Base-by-base conservation (phyloP, 2,797 vertebrate species). In the Xyrichtys novacula region DNA sequence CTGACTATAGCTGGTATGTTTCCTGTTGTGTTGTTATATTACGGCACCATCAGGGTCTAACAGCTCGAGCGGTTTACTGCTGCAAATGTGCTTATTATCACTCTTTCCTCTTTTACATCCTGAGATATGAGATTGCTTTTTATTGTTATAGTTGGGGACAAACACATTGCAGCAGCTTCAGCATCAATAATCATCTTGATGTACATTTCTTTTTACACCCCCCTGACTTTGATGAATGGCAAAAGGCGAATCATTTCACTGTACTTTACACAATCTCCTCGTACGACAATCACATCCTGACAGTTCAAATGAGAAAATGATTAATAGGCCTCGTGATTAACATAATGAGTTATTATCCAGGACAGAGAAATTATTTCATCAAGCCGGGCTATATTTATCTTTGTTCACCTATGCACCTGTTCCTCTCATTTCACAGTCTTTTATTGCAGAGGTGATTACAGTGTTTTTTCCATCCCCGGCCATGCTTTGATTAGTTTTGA, bases 251-350 rank as follows among this genome's bases (percentile, higher is more conserved):
- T 85, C 74, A 80, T 80, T 79, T 75, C n/a, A 19, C 67, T 72
- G 74, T 79, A 64, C 81, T 81, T 81, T 50, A 56, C 60, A 74
- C 71, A 77, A 68, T 87, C 81, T 88, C 76, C 79, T 82, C 58
- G 55, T 73, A 78, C 75, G 74, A 86, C 83, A 88, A 88, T 91
- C 85, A 90, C 79, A 58, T 83, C 83, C 71, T 87, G 89, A 89
- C 88, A 89, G 88, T 87, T 89, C 86, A 85, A 90, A 91, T 92
- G 90, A 90, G 87, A 91, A 91, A 90, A 88, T 90, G 86, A 92
- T 91, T 88, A 91, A 93, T 90, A 84, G 78, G 74, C 61, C 83
- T 87, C 42, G 71, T 90, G 85, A 92, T 92, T 90, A 92, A 88
- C 85, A 91, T 90, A 89, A 85, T 90, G 86, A 91, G 86, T 91